Base-by-base conservation (phyloP, 2,888 invertebrate genomes). In the Chymomyza procnemis region DNA sequence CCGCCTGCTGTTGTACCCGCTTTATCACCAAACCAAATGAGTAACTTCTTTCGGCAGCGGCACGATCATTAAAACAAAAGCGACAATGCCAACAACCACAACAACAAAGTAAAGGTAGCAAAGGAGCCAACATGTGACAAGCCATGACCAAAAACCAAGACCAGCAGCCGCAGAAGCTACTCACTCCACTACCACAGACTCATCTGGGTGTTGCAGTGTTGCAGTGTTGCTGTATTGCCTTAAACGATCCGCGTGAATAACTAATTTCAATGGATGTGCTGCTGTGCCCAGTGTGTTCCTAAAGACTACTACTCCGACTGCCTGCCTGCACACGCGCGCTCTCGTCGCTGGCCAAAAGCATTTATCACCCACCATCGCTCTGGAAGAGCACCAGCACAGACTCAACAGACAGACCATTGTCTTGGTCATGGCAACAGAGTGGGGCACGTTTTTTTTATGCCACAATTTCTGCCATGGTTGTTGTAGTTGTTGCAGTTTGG, bases 201-300 rank as follows among this genome's bases (percentile, higher is more conserved):
- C 12, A 16, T 41, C 30, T 52, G 47, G 79, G 76, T 85, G 85
- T 86, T 88, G 87, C n/a, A n/a, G 79, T 26, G 26, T 26, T 26
- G 26, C 1, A 41, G 34, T n/a, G n/a, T n/a, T n/a, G n/a, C n/a
- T n/a, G 34, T 26, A 82, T 87, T 88, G 89, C 84, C 88, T 85
- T 85, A 86, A 88, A 83, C 81, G 88, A 85, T 88, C 90, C 89
- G 90, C 89, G 89, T 89, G 89, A 89, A 89, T 90, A 89, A 90
- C 90, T 89, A 89, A 89, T 89, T 89, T 88, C 85, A 88, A 89
- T 88, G 83, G 90, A 85, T 87, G n/a, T n/a, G 80, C 82, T 83
- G 76, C 74, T 54, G 46, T 57, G 58, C 67, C 61, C 59, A 66
- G 54, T 57, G 52, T 6, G 26, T 26, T 26, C 8, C 26, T 26